Evolutionary conservation across 1,140 invertebrate genomes (phyloP), one percentile per base, ranked within the genome.

Genomic region (Papilio polyxenes): DNA sequence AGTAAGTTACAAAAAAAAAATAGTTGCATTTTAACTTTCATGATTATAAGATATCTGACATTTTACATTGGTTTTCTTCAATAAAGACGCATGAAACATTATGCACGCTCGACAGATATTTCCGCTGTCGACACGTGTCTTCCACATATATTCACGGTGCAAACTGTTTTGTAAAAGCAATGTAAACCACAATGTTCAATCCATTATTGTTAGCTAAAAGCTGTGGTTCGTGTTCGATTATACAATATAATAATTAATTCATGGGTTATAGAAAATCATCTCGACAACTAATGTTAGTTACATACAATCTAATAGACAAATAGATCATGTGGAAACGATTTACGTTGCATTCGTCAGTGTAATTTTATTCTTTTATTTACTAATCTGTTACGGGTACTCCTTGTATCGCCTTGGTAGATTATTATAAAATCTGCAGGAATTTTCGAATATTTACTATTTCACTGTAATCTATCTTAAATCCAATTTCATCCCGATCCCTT

Each of bases 91-190:
- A 59, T 11, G 3, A 75, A 17, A 44, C 74, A 75, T 75, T 75
- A 75, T 75, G 74, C 74, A 75, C 49, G 31, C 53, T 40, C 6
- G 13, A 78, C 37, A 59, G 76, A 59, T 37, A 78, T 78, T 78
- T 78, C 76, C 76, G 51, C 53, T 51, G 51, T 59, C 76, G 9
- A 44, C 44, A 78, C 17, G 53, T 44, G 76, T 78, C 76, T 56
- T 7, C 17, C 76, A 76, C 17, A 31, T 78, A 78, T 56, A 51
- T 76, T 49, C 15, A 78, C 23, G 51, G 11, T 7, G 65, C 31
- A 72, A 72, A 72, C 62, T 37, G 65, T 72, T 72, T 37, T 6
- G 31, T 17, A 72, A 72, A 40, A 31, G 2, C 23, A 31, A 31
- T 31, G 65, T 69, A 69, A 37, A 69, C 62, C 62, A 72, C 65